Evolutionary conservation across 1,140 invertebrate species (phyloP).

Genomic region (Eciton burchellii): DNA sequence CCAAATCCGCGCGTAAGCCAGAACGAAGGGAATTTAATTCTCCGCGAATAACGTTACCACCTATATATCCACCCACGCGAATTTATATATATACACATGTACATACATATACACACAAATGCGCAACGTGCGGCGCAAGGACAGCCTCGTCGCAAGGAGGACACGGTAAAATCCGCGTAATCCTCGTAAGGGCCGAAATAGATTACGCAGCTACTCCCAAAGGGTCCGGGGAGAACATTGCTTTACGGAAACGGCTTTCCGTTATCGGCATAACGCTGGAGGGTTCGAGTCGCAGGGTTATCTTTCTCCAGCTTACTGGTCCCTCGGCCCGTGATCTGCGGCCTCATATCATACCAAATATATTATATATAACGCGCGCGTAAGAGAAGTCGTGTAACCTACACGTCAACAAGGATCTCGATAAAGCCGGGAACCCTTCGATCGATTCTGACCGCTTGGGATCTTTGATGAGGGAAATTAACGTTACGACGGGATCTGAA

Average conservation of each 20-base stretch:
- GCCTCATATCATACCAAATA: conserved; percentile 64
- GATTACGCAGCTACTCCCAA: conserved; percentile 64
- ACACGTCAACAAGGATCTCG: conserved; percentile 44
- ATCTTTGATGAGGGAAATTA: background rate
- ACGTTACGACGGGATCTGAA: background rate
- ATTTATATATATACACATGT: no score
- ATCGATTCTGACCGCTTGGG: background rate
- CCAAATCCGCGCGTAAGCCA: conserved; percentile 21
- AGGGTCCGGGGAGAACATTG: conserved; percentile 69
- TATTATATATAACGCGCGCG: conserved; percentile 45
- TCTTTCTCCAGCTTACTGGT: conserved; percentile 63
- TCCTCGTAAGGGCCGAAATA: conserved; percentile 72
- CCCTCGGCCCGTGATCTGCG: conserved; percentile 43
- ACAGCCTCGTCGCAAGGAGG: conserved; percentile 20
- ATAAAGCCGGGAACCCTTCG: conserved; percentile 1
- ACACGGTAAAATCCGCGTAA: conserved; percentile 66
- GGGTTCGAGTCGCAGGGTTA: conserved; percentile 72
- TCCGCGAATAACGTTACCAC: conserved; percentile 27
- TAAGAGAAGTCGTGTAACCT: conserved; percentile 43
- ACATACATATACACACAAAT: conserved; percentile 24
- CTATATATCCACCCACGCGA: no score
- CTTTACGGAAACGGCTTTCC: conserved; percentile 74
- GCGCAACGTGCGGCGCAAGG: background rate
- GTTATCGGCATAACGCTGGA: conserved; percentile 73
- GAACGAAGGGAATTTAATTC: conserved; percentile 56